These are phyloP conservation scores for Apostichopus parvimensis DNA, from an alignment of 35 echinoderm and acorn worm species.

Conservation along the genomic window DNA sequence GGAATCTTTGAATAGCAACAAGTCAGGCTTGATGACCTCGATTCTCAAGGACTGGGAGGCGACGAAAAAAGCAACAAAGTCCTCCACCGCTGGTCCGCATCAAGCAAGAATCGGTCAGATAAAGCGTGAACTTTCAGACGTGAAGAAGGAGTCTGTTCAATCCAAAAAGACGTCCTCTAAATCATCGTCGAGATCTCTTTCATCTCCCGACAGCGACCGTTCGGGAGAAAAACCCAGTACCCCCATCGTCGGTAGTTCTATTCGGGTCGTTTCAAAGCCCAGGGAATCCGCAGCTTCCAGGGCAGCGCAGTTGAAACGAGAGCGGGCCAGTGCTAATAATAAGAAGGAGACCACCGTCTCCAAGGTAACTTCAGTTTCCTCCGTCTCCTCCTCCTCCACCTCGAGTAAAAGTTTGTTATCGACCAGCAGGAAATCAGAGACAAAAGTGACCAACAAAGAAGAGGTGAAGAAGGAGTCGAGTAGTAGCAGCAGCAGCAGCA, in stretches of 20 bases:
- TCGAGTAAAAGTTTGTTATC: neutral
- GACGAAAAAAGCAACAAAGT: neutral
- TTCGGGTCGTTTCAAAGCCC: slow-evolving; percentile 20
- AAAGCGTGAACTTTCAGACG: slow-evolving; percentile 48
- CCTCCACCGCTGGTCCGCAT: neutral
- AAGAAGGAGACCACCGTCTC: slow-evolving; percentile 32
- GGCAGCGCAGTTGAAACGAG: slow-evolving; percentile 42
- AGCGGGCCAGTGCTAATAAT: slow-evolving; percentile 47
- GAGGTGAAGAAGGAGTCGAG: slow-evolving; percentile 10
- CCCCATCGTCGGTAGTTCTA: neutral
- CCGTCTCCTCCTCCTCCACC: neutral
- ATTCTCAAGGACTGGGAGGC: slow-evolving; percentile 55
- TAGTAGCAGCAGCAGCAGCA: slow-evolving; percentile 2
- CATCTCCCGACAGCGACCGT: slow-evolving; percentile 30
- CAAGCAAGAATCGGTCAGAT: slow-evolving; percentile 42
- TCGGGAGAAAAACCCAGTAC: slow-evolving; percentile 14
- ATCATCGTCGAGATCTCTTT: slow-evolving; percentile 17
- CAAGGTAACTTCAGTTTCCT: neutral
- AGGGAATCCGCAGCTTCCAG: slow-evolving; percentile 1
- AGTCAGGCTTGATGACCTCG: slow-evolving; percentile 38
- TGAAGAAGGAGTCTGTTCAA: slow-evolving; percentile 12
- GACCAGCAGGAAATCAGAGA: neutral
- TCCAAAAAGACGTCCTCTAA: slow-evolving; percentile 29
- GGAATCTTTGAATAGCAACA: slow-evolving; percentile 39
- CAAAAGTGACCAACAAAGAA: slow-evolving; percentile 20